These are phyloP conservation scores for Heliconius hermathena DNA, from an alignment of 1,140 invertebrate species.

Conservation along the genomic window DNA sequence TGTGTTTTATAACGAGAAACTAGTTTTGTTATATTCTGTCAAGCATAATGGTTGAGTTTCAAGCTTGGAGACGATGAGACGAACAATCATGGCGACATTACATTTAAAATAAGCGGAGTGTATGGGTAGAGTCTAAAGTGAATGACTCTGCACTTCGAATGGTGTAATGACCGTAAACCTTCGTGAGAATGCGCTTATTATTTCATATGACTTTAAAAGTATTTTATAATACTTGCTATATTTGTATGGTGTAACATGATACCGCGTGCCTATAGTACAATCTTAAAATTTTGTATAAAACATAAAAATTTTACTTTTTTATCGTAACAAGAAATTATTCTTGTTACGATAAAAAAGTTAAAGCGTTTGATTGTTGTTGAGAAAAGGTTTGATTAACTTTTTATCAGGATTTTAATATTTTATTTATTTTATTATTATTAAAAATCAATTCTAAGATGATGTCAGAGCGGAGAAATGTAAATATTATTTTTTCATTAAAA, in stretches of 20 bases:
- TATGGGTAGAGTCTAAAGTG: slow-evolving; percentile 43
- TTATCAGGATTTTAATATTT: no score
- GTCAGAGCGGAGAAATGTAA: no score
- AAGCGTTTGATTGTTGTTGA: no score
- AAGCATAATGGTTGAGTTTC: not conserved
- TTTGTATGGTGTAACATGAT: not conserved
- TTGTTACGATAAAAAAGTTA: no score
- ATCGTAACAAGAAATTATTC: no score
- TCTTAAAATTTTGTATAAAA: no score
- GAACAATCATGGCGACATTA: slow-evolving; percentile 34
- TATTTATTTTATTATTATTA: no score
- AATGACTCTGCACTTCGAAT: slow-evolving; percentile 57
- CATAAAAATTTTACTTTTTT: no score
- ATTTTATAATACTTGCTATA: not conserved
- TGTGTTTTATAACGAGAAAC: not conserved
- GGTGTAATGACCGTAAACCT: slow-evolving; percentile 49
- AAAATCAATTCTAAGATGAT: no score
- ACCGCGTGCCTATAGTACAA: not conserved
- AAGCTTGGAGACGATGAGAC: not conserved
- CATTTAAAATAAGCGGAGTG: slow-evolving; percentile 2
- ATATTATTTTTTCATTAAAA: no score
- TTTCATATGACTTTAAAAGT: not conserved
- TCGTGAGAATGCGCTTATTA: slow-evolving; percentile 9
- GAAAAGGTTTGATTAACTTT: no score
- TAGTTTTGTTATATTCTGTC: slow-evolving; percentile 8